A percentile compares a stretch with the other conserved stretches of the same genome.
These are phyloP conservation scores for Vombatus ursinus DNA, from an alignment of 2,113 vertebrate species.

Conservation along the genomic window DNA sequence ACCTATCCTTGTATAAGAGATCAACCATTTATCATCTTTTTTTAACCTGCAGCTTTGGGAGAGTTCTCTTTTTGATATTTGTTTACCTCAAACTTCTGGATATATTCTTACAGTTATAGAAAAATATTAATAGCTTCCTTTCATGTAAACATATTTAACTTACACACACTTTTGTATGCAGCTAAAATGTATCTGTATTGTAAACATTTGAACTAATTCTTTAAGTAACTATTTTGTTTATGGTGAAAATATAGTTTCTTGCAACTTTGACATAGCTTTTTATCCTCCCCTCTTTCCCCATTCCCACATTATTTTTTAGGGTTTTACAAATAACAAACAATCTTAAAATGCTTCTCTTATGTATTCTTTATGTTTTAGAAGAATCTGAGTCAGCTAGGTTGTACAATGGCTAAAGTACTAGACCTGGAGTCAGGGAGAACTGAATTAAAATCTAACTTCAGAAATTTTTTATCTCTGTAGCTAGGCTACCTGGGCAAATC, in stretches of 20 bases:
- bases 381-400: too few species aligned
- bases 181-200: slow-evolving; percentile 86
- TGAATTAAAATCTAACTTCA: too few species aligned
- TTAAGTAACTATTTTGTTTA: slow-evolving; percentile 85
- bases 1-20: slow-evolving; percentile 88
- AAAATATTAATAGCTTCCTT: slow-evolving; percentile 93
- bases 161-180: slow-evolving; percentile 86
- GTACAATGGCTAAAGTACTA: too few species aligned
- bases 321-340: slow-evolving; percentile 77
- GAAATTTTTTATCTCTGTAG: too few species aligned
- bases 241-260: slow-evolving; percentile 83
- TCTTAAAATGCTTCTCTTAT: slow-evolving; percentile 70
- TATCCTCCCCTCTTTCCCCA: slow-evolving; percentile 69
- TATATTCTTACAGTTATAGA: slow-evolving; percentile 96
- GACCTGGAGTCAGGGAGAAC: too few species aligned
- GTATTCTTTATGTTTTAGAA: slow-evolving; percentile 61
- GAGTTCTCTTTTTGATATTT: slow-evolving; percentile 91
- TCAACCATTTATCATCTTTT: slow-evolving; percentile 84
- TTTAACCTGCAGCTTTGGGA: slow-evolving; percentile 92
- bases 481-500: too few species aligned
- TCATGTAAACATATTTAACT: slow-evolving; percentile 88
- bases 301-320: slow-evolving; percentile 78
- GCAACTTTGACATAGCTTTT: slow-evolving; percentile 77
- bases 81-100: slow-evolving; percentile 91
- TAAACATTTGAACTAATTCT: slow-evolving; percentile 86